Evolutionary conservation across 2,888 invertebrate genomes (phyloP).

Genomic region (Hypena proboscidalis): DNA sequence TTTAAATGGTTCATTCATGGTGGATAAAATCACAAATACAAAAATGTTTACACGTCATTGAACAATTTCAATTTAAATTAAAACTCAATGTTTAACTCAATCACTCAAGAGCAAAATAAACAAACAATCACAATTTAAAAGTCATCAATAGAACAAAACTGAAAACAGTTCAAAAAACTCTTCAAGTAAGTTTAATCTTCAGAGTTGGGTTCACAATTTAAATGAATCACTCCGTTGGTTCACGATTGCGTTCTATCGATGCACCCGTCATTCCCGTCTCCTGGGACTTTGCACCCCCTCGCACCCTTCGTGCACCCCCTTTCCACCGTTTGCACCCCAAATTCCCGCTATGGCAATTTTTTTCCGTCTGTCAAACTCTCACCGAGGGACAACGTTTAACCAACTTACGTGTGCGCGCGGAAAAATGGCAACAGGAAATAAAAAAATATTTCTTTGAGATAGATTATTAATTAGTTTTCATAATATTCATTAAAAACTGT

Average conservation of each 20-base stretch:
- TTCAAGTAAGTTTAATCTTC: conserved; percentile 34
- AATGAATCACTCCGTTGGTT: conserved; percentile 43
- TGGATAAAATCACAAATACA: too few species aligned
- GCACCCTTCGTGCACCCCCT: conserved; percentile 5
- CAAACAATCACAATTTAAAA: conserved; percentile 4
- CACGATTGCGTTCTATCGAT: conserved; percentile 36
- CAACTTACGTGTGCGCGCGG: too few species aligned
- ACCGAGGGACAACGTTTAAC: conserved; percentile 40
- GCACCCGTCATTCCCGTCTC: conserved; percentile 31
- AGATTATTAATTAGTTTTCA: too few species aligned
- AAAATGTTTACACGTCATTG: neutral
- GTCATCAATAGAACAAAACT: conserved; percentile 8
- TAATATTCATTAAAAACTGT: too few species aligned
- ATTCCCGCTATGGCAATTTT: conserved; percentile 44
- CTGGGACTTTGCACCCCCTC: conserved; percentile 10
- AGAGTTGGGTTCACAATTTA: conserved; percentile 38
- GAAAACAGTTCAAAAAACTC: conserved; percentile 9
- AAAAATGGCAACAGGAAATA: too few species aligned
- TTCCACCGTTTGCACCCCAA: conserved; percentile 32
- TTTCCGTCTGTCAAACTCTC: conserved; percentile 45
- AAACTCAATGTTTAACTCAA: too few species aligned
- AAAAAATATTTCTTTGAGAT: too few species aligned
- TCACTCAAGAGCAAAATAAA: conserved; percentile 3
- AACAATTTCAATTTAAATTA: too few species aligned
- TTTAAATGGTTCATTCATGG: too few species aligned